These are phyloP conservation scores for Cossypha polioptera DNA, from an alignment of 2,797 vertebrate genomes.

Conservation along the genomic window DNA sequence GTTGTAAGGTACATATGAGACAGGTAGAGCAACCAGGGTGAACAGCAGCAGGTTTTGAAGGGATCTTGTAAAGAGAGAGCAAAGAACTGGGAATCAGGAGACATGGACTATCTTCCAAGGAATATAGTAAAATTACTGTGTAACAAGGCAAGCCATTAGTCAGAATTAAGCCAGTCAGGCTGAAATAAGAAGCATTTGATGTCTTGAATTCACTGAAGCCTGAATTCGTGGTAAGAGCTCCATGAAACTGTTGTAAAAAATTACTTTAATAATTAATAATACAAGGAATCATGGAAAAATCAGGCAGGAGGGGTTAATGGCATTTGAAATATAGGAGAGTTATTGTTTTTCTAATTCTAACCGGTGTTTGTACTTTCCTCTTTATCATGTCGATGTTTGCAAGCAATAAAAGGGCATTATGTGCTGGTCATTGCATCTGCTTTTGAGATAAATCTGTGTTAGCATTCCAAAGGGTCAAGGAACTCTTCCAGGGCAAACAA, in stretches of 20 bases:
- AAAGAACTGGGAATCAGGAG: background rate
- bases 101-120: background rate
- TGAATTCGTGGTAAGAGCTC: background rate
- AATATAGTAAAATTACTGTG: background rate
- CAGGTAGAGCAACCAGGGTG: background rate
- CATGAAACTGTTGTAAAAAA: background rate
- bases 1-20: background rate
- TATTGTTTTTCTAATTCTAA: background rate
- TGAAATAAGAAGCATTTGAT: background rate
- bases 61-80: background rate
- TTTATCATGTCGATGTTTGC: background rate
- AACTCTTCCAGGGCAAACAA: constrained; percentile 53
- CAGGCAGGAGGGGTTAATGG: background rate
- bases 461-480: constrained; percentile 60
- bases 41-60: background rate
- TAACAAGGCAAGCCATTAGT: background rate
- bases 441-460: constrained; percentile 56
- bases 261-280: background rate
- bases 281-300: background rate
- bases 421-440: constrained; percentile 41
- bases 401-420: constrained; percentile 57
- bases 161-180: background rate
- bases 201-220: background rate
- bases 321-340: background rate
- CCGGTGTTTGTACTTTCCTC: background rate